A percentile compares a stretch with the other conserved stretches of the same genome.
These are phyloP conservation scores for Acanthopagrus latus DNA, from an alignment of 2,797 vertebrate genomes.

Conservation along the genomic window DNA sequence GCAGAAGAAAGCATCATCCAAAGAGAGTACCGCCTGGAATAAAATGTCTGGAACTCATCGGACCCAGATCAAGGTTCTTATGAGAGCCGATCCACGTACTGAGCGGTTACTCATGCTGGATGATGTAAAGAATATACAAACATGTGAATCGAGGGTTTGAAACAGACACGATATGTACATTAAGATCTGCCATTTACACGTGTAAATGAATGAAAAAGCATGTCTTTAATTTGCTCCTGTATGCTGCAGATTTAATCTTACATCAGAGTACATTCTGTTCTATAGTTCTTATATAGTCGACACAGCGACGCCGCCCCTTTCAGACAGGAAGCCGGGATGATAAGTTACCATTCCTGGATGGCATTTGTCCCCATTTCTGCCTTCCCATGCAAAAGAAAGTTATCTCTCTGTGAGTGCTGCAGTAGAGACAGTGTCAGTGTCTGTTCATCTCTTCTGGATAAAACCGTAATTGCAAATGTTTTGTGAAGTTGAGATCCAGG, in stretches of 20 bases:
- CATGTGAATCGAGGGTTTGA: conserved; percentile 7
- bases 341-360: conserved; percentile 25
- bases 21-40: conserved; percentile 19
- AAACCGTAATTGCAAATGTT: neutral
- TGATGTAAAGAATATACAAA: conserved; percentile 38
- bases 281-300: neutral
- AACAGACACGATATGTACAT: neutral
- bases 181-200: neutral
- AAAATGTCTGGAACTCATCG: conserved; percentile 46
- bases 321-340: conserved; percentile 35
- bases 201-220: conserved; percentile 39
- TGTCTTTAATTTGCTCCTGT: conserved; percentile 1
- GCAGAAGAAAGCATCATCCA: conserved; percentile 24
- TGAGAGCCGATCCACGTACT: conserved; percentile 23
- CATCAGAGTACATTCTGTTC: conserved; percentile 2
- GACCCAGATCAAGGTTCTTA: conserved; percentile 46
- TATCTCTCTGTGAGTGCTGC: conserved; percentile 10
- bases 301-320: neutral
- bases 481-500: neutral
- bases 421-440: neutral
- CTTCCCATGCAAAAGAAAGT: neutral
- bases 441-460: neutral
- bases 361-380: conserved; percentile 19
- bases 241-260: neutral
- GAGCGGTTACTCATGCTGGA: conserved; percentile 41